Percentiles rank a stretch among this genome's conserved stretches.
phyloP scores from a whole-genome alignment of 2,113 vertebrate species.

The Amphiprion percula region DNA sequence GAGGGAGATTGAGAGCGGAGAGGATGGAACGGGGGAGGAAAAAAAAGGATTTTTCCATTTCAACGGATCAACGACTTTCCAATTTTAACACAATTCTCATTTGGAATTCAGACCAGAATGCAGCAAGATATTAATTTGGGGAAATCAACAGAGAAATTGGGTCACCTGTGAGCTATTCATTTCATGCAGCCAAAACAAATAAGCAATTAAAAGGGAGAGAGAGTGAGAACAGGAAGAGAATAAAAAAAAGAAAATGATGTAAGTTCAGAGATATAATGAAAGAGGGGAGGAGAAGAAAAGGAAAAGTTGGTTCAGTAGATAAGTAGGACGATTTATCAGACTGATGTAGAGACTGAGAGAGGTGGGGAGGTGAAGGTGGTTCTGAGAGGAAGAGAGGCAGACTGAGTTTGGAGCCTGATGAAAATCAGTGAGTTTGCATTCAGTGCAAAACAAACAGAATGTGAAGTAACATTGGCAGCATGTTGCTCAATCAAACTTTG shows the following conservation, averaged over 20 bases:
- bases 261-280: conserved; percentile 16
- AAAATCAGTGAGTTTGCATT: conserved; percentile 43
- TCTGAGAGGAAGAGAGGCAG: background rate
- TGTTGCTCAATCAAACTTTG: conserved; percentile 33
- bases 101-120: conserved; percentile 70
- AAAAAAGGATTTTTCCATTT: conserved; percentile 40
- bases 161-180: conserved; percentile 74
- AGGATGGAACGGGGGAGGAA: background rate
- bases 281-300: background rate
- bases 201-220: conserved; percentile 55
- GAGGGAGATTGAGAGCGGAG: background rate
- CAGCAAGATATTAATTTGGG: conserved; percentile 69
- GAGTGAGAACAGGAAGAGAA: conserved; percentile 26
- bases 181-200: conserved; percentile 69
- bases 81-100: conserved; percentile 73
- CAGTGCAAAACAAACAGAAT: conserved; percentile 31
- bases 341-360: background rate
- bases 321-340: conserved; percentile 8
- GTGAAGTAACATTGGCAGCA: conserved; percentile 18
- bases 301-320: conserved; percentile 19
- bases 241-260: conserved; percentile 31
- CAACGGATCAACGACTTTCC: conserved; percentile 67
- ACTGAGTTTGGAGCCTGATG: conserved; percentile 39
- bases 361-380: no score
- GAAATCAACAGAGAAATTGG: conserved; percentile 75